phyloP scores from a whole-genome alignment of 2,113 vertebrate species.

The Gobius niger region DNA sequence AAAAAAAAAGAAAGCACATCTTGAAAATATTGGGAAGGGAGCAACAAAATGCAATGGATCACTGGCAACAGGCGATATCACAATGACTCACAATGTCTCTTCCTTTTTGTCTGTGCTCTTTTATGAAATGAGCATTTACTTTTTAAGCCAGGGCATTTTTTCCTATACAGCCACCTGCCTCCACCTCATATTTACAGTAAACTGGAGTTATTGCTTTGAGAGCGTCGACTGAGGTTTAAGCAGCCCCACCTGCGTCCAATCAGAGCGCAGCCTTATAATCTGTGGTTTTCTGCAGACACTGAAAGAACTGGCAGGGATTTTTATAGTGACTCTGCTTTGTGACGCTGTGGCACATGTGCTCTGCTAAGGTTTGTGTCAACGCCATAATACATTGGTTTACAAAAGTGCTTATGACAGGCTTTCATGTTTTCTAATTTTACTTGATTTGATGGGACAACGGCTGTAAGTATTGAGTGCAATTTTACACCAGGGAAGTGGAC shows the following conservation, averaged over 20 bases:
- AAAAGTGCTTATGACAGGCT: not conserved
- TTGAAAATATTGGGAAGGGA: no score
- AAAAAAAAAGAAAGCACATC: no score
- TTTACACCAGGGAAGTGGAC: no score
- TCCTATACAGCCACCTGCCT: conserved; percentile 18
- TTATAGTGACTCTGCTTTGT: conserved; percentile 5
- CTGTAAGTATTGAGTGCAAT: no score
- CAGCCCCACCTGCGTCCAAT: conserved; percentile 52
- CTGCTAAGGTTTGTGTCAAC: not conserved
- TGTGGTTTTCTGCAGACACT: conserved; percentile 35
- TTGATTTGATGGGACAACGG: no score
- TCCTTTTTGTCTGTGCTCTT: not conserved
- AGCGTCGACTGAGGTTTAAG: conserved; percentile 48
- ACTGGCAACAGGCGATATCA: no score
- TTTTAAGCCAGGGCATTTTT: not conserved
- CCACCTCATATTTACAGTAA: conserved; percentile 31
- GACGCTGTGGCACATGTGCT: conserved; percentile 22
- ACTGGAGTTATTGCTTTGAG: conserved; percentile 34
- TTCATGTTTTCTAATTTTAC: no score
- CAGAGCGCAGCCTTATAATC: conserved; percentile 42
- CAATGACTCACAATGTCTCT: not conserved
- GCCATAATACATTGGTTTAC: not conserved
- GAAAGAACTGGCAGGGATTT: conserved; percentile 3
- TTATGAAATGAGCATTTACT: not conserved
- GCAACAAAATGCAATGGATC: no score